A percentile compares a stretch with the other conserved stretches of the same genome.
These are phyloP conservation scores for Lepidotrigona ventralis DNA, from an alignment of 1,140 invertebrate species.

Conservation along the genomic window DNA sequence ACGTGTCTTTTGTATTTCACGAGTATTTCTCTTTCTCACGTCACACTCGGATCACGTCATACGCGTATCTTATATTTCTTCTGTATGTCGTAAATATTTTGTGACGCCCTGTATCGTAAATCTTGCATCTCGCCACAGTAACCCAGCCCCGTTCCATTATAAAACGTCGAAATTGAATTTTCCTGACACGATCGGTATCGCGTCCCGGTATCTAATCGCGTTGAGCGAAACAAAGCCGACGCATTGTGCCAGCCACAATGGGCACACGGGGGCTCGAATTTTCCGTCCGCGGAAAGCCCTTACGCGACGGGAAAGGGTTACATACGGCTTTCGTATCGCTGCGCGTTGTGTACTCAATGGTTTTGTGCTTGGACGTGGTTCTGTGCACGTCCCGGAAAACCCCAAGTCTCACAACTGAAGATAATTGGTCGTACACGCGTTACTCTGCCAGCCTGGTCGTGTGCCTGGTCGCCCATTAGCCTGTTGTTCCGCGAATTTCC, in stretches of 20 bases:
- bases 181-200: neutral
- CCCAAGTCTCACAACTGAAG: conserved; percentile 9
- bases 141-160: neutral
- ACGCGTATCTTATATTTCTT: too few species aligned
- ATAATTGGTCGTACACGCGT: conserved; percentile 37
- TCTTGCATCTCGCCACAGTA: neutral
- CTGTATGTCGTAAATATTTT: neutral
- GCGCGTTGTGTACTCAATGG: neutral
- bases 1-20: too few species aligned
- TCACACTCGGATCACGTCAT: too few species aligned
- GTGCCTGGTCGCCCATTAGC: neutral
- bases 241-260: neutral
- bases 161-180: neutral
- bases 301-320: neutral
- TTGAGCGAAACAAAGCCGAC: neutral
- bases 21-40: too few species aligned
- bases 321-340: conserved; percentile 11
- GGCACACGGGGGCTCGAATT: neutral
- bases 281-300: neutral
- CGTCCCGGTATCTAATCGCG: neutral
- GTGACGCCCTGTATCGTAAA: neutral
- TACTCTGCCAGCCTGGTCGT: neutral
- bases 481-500: conserved; percentile 18
- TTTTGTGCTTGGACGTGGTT: neutral
- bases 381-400: neutral